These are phyloP conservation scores for Okapia johnstoni DNA, from an alignment of 2,113 vertebrate species.

Conservation along the genomic window DNA sequence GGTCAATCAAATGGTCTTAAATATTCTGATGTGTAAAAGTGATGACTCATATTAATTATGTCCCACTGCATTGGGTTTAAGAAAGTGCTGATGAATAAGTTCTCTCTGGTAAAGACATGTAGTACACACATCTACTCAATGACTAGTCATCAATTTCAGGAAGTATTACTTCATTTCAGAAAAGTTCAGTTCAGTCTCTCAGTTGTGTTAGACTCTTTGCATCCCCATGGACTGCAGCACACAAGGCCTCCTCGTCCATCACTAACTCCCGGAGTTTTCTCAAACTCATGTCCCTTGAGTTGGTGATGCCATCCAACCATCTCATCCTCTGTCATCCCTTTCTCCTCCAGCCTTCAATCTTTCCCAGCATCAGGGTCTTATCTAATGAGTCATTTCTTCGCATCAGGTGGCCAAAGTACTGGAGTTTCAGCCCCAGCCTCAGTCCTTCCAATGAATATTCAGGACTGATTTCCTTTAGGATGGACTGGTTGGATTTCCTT, in stretches of 20 bases:
- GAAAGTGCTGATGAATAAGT: no score
- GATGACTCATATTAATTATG: accelerated
- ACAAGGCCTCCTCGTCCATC: background rate
- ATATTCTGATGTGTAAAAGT: background rate
- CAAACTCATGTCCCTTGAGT: background rate
- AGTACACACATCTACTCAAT: background rate
- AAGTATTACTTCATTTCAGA: background rate
- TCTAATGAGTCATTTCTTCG: no score
- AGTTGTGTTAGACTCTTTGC: background rate
- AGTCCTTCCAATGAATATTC: no score
- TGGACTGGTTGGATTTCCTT: background rate
- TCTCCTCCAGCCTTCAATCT: background rate
- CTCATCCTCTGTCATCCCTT: background rate
- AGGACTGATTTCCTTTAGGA: background rate
- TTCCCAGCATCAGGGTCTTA: no score
- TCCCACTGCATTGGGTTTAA: background rate
- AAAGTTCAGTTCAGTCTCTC: background rate
- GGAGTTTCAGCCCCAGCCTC: no score
- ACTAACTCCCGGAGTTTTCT: background rate
- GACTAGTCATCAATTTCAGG: background rate
- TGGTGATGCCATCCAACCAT: background rate
- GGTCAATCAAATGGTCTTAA: accelerated
- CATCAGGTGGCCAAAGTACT: no score
- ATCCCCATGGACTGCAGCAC: background rate
- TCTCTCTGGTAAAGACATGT: background rate